Evolutionary conservation across 2,888 invertebrate species (phyloP), one percentile per base, ranked within the genome.

Genomic region (Acleris holmiana): DNA sequence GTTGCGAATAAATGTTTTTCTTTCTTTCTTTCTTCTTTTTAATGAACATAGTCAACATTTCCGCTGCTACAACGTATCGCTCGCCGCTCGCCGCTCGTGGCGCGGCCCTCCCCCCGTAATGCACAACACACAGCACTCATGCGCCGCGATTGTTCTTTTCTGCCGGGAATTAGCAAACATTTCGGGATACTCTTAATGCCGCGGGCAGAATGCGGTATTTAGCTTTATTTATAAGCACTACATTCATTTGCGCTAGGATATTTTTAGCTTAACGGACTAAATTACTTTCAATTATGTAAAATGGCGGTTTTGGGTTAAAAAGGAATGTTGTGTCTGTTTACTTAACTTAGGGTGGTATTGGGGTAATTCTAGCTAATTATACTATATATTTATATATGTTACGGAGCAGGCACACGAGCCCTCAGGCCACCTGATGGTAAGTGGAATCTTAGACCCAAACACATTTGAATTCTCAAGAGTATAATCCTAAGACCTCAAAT

Each of bases 141-240:
- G 74, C 78, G 79, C 76, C 74, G 77, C 80, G 78, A 85, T 86
- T 85, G 87, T 88, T 89, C 86, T 88, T 88, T 89, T 87, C 83
- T 86, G 77, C 75, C 74, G 77, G 78, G 89, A 88, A 90, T 91
- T 89, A 91, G 84, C 86, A 84, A 88, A 88, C 87, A 85, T 86
- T 84, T 81, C 83, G 76, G 84, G 88, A 87, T 88, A 85, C 82
- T 85, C 86, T 89, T 88, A 86, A 88, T 87, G 84, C 85, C 79
- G 76, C 80, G 77, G 82, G 83, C 83, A 76, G 77, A 77, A 82
- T 81, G 78, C 83, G 75, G 74, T 73, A 79, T 76, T 79, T 77
- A 73, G 75, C 44, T 55, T 44, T 55, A 41, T 21, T 44, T 23
- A 21, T 49, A 49, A n/a, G 44, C 21, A 44, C 55, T n/a, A 44